Conservation (phyloP, 2,113 vertebrate species). For the Dicentrarchus labrax region DNA sequence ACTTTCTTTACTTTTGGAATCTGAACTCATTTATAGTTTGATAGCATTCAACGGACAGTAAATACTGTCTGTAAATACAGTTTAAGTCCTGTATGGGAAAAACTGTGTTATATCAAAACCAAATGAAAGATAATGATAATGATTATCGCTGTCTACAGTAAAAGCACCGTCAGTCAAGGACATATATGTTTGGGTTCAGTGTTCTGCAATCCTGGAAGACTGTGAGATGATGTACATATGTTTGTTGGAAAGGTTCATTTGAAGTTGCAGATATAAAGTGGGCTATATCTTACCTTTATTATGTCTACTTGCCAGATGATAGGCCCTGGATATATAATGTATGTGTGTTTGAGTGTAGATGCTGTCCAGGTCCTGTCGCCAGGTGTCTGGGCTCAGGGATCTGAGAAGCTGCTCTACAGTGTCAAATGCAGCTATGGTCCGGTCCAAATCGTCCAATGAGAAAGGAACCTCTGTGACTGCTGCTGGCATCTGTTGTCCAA, state of each 20-base stretch:
- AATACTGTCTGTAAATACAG: not conserved
- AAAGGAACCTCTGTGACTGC: constrained; percentile 87
- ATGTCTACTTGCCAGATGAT: constrained; percentile 87
- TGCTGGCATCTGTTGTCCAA: constrained; percentile 72
- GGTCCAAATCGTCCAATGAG: constrained; percentile 89
- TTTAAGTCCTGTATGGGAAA: not conserved
- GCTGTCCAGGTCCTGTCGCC: constrained; percentile 94
- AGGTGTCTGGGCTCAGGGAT: constrained; percentile 91
- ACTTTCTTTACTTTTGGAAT: not conserved
- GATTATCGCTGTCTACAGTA: not conserved
- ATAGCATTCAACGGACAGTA: not conserved
- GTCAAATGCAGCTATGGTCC: constrained; percentile 91
- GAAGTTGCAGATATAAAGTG: not conserved
- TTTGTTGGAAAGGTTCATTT: not conserved
- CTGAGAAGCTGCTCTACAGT: constrained; percentile 93
- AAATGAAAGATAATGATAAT: not conserved
- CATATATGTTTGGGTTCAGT: not conserved
- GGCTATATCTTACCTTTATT: constrained; percentile 88
- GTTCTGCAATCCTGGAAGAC: not conserved
- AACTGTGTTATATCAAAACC: not conserved
- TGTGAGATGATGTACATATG: not conserved
- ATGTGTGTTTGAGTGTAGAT: constrained; percentile 89
- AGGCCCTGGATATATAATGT: constrained; percentile 90
- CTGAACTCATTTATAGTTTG: not conserved
- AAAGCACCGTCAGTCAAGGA: not conserved